phyloP scores from a whole-genome alignment of 2,797 vertebrate genomes.

The Mormyrops boulengeri region DNA sequence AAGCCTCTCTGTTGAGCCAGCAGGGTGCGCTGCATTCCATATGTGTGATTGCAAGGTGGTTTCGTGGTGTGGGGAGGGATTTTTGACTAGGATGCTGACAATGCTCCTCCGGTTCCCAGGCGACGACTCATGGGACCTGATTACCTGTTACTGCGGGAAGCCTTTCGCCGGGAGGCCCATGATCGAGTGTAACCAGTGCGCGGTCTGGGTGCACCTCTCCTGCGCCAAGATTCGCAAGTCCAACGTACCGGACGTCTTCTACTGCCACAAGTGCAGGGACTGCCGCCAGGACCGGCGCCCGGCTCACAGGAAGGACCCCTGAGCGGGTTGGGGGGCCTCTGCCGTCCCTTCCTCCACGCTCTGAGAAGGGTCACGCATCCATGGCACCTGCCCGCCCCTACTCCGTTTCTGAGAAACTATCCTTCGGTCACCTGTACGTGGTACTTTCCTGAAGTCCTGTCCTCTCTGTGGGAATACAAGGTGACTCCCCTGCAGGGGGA shows the following conservation, averaged over 20 bases:
- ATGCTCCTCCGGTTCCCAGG: slow-evolving; percentile 49
- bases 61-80: neutral
- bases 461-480: slow-evolving; percentile 27
- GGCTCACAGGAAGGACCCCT: slow-evolving; percentile 69
- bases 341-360: neutral
- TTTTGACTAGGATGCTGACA: neutral
- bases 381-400: neutral
- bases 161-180: slow-evolving; percentile 86
- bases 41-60: neutral
- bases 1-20: neutral
- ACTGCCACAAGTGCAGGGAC: slow-evolving; percentile 92
- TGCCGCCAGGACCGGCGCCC: slow-evolving; percentile 49
- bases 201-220: slow-evolving; percentile 87
- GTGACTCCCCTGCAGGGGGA: neutral
- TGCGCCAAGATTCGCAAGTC: slow-evolving; percentile 92
- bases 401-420: slow-evolving; percentile 11
- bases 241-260: slow-evolving; percentile 89
- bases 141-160: slow-evolving; percentile 90
- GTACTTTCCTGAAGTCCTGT: neutral
- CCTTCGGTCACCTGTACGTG: slow-evolving; percentile 5
- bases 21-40: neutral
- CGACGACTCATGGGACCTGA: slow-evolving; percentile 89
- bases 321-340: slow-evolving; percentile 21
- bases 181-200: slow-evolving; percentile 89
- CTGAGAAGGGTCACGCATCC: slow-evolving; percentile 11